Base-by-base conservation (phyloP, 64 coral and sea anemone species). In the Montipora cactus region DNA sequence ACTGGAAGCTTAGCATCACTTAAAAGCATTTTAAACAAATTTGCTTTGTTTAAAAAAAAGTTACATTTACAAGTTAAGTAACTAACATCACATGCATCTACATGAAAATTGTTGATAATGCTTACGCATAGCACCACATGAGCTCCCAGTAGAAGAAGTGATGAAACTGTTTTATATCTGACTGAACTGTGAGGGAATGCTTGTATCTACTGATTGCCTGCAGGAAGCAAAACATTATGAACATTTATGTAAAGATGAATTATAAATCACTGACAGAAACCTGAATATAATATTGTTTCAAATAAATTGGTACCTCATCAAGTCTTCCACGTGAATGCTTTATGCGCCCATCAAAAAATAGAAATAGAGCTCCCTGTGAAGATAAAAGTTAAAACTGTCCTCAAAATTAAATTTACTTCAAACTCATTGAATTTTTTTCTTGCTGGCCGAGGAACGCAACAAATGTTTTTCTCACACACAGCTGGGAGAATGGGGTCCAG, bases 141-240 rank as follows among this genome's bases (percentile, higher is more conserved):
- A 99, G 91, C 74, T 99, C 97, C 97, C 97, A 99, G 59, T 96
- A 96, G 22, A 95, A 99, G 3, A 99, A 94, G 55, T 99, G 97
- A 84, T 99, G 97, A 89, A 99, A 99, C 79, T 99, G 97, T 79
- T 96, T 99, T 86, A 95, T 96, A 59, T 99, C 97, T 46, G 95
- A 92, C 81, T 99, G 97, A 8, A 94, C 77, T 50, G 91, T 77
- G 64, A 99, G 92, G 0, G 97, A 99, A 61, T 94, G 81, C 47
- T 89, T 94, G 74, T 99, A 99, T 79, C 92, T 81, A 55, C 88
- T 89, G 11, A 95, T 86, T 7, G 94, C 97, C 97, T 99, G 75
- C 87, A 80, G 74, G 11, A 15, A 59, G 52, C 4, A 4, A 61
- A 11, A 57, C 11, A 81, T 49, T 78, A 53, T 57, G 8, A 55